Evolutionary conservation across 2,888 invertebrate genomes (phyloP), one percentile per base, ranked within the genome.

Genomic region (Pseudococcus longispinus): DNA sequence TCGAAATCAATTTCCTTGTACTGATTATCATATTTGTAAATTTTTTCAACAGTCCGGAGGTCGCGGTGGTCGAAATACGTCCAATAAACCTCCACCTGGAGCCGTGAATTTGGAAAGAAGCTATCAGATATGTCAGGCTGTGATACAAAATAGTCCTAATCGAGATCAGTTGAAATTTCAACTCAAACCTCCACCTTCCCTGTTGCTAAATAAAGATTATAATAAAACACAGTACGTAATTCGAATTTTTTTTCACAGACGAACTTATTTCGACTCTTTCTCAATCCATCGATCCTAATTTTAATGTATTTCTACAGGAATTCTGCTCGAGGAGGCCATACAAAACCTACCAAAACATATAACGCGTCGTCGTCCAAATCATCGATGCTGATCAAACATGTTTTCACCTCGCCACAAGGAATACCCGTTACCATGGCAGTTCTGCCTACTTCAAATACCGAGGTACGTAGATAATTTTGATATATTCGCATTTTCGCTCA

Each of bases 81-180:
- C 88, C 13, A 88, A 85, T 55, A 85, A 85, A 90, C 94, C 96
- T 88, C 96, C 97, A 0, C 97, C 96, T 0, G 97, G 97, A 1
- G 96, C 96, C 5, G 96, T 98, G 51, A 98, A 98, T 91, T 92
- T 98, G 87, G 97, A 98, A 90, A 93, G 98, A 87, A 98, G 98
- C 90, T 97, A 97, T 91, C 97, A 98, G 92, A 98, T 98, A 89
- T 96, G 96, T 88, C 92, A 93, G 91, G 93, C 92, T 83, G 92
- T 93, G n/a, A 96, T 98, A 89, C 97, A 97, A 91, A 97, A 96
- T 91, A 97, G 97, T 90, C 96, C 96, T 0, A 97, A 97, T 91
- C 93, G 97, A 23, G 96, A 97, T 90, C 96, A 96, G 89, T 91
- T 97, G 83, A 94, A 95, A 87, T 95, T 95, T 8, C 97, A 97